These are phyloP conservation scores for Nemopilema nomurai DNA, from an alignment of 30 jellyfish, hydroid and myxozoan species.

Conservation along the genomic window DNA sequence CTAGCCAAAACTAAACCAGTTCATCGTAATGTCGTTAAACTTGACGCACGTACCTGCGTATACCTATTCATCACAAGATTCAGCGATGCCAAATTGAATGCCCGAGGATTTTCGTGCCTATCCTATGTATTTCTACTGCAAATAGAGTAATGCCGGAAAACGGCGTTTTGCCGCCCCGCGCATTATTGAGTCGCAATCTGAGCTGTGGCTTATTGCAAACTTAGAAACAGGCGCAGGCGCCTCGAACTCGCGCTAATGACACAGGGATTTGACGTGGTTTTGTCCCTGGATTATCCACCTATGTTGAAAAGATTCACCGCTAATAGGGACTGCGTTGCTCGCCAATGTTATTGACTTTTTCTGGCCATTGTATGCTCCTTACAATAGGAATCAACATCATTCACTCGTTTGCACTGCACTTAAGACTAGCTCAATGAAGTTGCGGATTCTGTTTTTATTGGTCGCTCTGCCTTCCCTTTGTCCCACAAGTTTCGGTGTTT, in stretches of 20 bases:
- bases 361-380: conserved; percentile 31
- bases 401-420: conserved; percentile 28
- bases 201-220: conserved; percentile 68
- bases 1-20: neutral
- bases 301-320: conserved; percentile 73
- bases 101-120: conserved; percentile 40
- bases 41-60: neutral
- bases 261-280: conserved; percentile 77
- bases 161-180: conserved; percentile 16
- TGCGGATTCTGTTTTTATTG: conserved; percentile 30
- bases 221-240: conserved; percentile 71
- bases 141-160: conserved; percentile 45
- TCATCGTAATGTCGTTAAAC: neutral
- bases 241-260: conserved; percentile 76
- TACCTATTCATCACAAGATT: neutral
- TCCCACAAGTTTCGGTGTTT: neutral
- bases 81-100: neutral
- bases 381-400: conserved; percentile 35
- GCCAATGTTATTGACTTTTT: conserved; percentile 56
- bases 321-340: conserved; percentile 52
- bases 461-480: conserved; percentile 12
- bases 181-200: conserved; percentile 21
- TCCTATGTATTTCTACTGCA: conserved; percentile 31
- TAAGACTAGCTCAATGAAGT: conserved; percentile 18
- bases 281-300: conserved; percentile 71